Evolutionary conservation across 1,140 invertebrate genomes (phyloP).

Genomic region (Zaprionus taronus): DNA sequence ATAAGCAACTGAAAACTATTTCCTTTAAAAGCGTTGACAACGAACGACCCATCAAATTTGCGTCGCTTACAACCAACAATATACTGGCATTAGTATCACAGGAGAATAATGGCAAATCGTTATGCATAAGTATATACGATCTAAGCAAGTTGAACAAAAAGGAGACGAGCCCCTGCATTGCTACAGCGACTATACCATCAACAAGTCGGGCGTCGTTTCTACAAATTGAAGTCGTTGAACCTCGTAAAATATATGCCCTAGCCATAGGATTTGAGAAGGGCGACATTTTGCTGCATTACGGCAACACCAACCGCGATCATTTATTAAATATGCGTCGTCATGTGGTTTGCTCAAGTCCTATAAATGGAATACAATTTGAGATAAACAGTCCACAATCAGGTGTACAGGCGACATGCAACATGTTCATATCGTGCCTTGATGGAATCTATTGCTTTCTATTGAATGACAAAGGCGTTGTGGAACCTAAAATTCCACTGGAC

Average conservation of each 20-base stretch:
- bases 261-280: conserved; percentile 62
- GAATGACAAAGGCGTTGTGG: conserved; percentile 50
- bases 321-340: conserved; percentile 43
- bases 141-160: conserved; percentile 45
- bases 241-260: conserved; percentile 43
- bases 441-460: conserved; percentile 45
- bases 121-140: conserved; percentile 55
- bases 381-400: conserved; percentile 5
- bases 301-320: conserved; percentile 44
- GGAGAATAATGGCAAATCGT: conserved; percentile 3
- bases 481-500: conserved; percentile 33
- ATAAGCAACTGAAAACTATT: conserved; percentile 32
- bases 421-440: conserved; percentile 56
- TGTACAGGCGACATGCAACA: background rate
- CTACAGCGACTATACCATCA: conserved; percentile 14
- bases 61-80: conserved; percentile 49
- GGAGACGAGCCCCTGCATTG: conserved; percentile 42
- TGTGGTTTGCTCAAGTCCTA: conserved; percentile 26
- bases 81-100: conserved; percentile 42
- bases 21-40: conserved; percentile 38
- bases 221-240: conserved; percentile 19
- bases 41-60: conserved; percentile 35
- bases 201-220: conserved; percentile 39
- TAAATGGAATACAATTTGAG: conserved; percentile 60
- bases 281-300: conserved; percentile 52